Base-by-base conservation (phyloP, 2,888 invertebrate species). In the Anagyrus pseudococci region DNA sequence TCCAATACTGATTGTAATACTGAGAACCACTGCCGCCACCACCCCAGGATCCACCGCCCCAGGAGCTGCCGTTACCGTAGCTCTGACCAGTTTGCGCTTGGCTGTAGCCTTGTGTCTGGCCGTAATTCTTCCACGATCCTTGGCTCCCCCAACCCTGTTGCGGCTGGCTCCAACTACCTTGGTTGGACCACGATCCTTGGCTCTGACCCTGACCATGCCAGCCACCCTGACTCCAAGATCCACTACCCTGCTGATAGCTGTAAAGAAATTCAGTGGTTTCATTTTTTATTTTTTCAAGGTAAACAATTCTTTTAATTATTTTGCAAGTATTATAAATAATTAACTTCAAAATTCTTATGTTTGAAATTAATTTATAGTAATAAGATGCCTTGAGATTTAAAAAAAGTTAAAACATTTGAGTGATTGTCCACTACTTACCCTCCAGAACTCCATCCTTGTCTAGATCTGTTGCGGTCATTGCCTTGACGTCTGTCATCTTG, bases 1-100 rank as follows among this genome's bases (percentile, higher is more conserved):
- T 76, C n/a, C n/a, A n/a, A n/a, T n/a, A 77, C 76, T 79, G 79
- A 74, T 76, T 75, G 72, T 79, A 79, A 78, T 79, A 79, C 77
- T 78, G 79, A 73, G 73, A 73, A 70, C 77, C 75, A 69, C 78
- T 80, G 57, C 78, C 79, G 62, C 79, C 79, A 29, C 79, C 79
- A n/a, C n/a, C n/a, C n/a, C n/a, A n/a, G n/a, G n/a, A n/a, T n/a
- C n/a, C n/a, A n/a, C n/a, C n/a, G n/a, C n/a, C n/a, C n/a, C n/a
- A n/a, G n/a, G n/a, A 75, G 57, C 66, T 70, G 4, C 70, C 62
- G 23, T 74, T 71, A 46, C 66, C 64, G 54, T 75, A 75, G 20
- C 56, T 62, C 22, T 23, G 48, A n/a, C n/a, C n/a, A n/a, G n/a
- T n/a, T n/a, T n/a, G n/a, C n/a, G n/a, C n/a, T n/a, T n/a, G n/a